Base-by-base conservation (phyloP, 2,113 vertebrate genomes). In the Calyptomena viridis region DNA sequence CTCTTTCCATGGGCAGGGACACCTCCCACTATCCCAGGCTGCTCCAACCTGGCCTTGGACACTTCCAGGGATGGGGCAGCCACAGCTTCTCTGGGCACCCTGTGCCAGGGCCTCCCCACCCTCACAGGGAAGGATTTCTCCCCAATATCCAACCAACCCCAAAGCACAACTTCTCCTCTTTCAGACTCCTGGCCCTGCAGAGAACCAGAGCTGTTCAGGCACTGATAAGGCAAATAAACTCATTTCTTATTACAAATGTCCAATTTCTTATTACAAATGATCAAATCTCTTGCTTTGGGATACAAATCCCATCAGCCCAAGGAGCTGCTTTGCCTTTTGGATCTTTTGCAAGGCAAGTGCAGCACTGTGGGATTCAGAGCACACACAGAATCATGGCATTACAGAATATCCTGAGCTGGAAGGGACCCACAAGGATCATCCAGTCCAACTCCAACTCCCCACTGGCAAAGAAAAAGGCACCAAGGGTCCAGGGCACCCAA, bases 401-500 rank as follows among this genome's bases (percentile, higher is more conserved):
- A 46, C 5, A 33, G 39, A 35, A 62, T 23, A 12, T 5, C 3
- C 39, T 47, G 78, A 39, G 47, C 18, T 37, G 40, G 30, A 60
- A 37, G 8, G 18, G 37, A 69, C 27, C 40, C 72, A 42, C 12
- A 50, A 37, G 25, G 55, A 56, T 28, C 35, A 19, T 8, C 31
- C n/a, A 49, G 22, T 27, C 46, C 58, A 63, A 5, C 28, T 35
- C 31, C 35, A 56, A 6, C 8, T 2, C 7, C 18, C 1, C 37
- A 4, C 3, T 2, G 19, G 47, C 81, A 69, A 27, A 30, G 42
- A 66, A n/a, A n/a, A 59, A 58, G 11, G 47, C 0, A 0, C 4
- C 0, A 1, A 30, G 31, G 0, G 47, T 14, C 76, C 33, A 16
- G 19, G 60, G 42, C 24, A 25, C 12, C 50, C 46, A 5, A 35